phyloP scores from a whole-genome alignment of 2,797 vertebrate genomes.

The Microhierax caerulescens region DNA sequence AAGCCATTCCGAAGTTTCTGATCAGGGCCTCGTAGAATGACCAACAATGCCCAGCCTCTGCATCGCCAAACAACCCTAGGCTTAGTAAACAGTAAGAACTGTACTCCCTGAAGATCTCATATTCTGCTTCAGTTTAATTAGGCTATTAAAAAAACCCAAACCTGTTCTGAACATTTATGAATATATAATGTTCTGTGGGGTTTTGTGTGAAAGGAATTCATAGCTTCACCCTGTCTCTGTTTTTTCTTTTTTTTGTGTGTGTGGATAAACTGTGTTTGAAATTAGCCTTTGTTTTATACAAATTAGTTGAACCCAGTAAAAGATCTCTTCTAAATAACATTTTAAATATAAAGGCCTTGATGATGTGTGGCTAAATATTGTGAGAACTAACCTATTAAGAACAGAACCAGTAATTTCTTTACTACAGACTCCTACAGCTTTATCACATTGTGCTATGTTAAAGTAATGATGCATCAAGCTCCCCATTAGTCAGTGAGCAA shows the following conservation, averaged over 20 bases:
- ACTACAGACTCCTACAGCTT: slow-evolving; percentile 21
- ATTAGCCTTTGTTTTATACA: slow-evolving; percentile 1
- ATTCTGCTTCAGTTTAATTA: not conserved
- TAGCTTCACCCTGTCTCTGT: not conserved
- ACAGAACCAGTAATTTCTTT: slow-evolving; percentile 36
- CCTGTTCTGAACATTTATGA: not conserved
- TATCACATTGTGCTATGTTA: slow-evolving; percentile 17
- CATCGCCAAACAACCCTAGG: not conserved
- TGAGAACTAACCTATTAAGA: slow-evolving; percentile 53
- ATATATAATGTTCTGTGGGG: not conserved
- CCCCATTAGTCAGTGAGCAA: slow-evolving; percentile 40
- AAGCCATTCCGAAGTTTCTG: not conserved
- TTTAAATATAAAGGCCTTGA: not conserved
- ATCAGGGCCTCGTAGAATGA: not conserved
- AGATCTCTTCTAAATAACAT: not conserved
- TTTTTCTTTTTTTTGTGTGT: not conserved
- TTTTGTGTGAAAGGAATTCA: not conserved
- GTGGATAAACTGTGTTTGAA: not conserved
- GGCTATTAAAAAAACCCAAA: not conserved
- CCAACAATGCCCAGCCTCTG: not conserved
- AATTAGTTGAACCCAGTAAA: not conserved
- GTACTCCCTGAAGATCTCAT: not conserved
- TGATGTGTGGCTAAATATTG: slow-evolving; percentile 1
- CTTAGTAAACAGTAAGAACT: not conserved
- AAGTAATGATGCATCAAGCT: slow-evolving; percentile 59